A percentile compares a stretch with the other conserved stretches of the same genome.
These are phyloP conservation scores for Pteronotus mesoamericanus DNA, from an alignment of 2,797 vertebrate genomes.

Conservation along the genomic window DNA sequence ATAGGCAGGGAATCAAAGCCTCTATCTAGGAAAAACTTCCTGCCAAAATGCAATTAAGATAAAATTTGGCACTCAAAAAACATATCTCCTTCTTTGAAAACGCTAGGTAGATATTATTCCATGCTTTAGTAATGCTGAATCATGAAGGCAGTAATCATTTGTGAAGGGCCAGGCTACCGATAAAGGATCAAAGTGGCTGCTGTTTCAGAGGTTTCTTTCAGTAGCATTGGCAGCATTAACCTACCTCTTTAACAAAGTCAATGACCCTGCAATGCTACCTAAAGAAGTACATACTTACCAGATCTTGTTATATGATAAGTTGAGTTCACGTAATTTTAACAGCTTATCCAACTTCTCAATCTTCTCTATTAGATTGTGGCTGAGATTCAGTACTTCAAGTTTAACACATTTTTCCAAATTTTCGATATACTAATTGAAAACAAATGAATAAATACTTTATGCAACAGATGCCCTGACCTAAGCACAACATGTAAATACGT, in stretches of 20 bases:
- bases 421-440: conserved; percentile 85
- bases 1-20: not conserved
- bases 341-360: conserved; percentile 89
- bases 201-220: not conserved
- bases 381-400: conserved; percentile 86
- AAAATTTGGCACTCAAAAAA: not conserved
- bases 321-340: conserved; percentile 85
- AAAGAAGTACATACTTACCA: conserved; percentile 76
- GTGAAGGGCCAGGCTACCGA: not conserved
- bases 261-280: not conserved
- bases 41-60: not conserved
- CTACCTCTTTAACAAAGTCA: not conserved
- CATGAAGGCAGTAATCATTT: not conserved
- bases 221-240: not conserved
- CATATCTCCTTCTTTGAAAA: not conserved
- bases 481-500: not conserved
- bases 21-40: not conserved
- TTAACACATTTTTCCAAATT: conserved; percentile 87
- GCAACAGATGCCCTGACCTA: not conserved
- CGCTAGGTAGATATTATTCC: not conserved
- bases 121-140: not conserved
- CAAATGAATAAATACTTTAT: conserved; percentile 59
- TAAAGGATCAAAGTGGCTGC: not conserved
- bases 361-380: conserved; percentile 87
- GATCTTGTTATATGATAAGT: conserved; percentile 88